Conservation (phyloP, 2,888 invertebrate genomes). For the Rhaphigaster nebulosa region DNA sequence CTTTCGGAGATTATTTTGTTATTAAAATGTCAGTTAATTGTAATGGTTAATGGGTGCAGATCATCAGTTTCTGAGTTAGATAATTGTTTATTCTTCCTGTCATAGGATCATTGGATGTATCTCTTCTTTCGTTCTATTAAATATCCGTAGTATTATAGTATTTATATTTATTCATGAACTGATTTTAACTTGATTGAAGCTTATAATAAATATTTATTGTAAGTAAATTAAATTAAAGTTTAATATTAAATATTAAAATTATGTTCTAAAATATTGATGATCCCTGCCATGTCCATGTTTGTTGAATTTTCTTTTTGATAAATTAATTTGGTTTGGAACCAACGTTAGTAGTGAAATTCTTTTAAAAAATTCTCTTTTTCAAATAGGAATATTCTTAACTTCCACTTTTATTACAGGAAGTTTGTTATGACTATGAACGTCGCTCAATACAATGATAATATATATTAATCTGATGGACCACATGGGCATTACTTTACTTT, state of each 20-base stretch:
- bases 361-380: too few species aligned
- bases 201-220: too few species aligned
- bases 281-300: too few species aligned
- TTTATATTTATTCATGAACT: neutral
- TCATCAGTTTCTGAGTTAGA: neutral
- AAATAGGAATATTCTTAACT: too few species aligned
- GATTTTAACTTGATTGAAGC: neutral
- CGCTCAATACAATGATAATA: neutral
- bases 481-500: too few species aligned
- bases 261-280: too few species aligned
- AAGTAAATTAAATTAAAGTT: too few species aligned
- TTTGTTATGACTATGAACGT: neutral
- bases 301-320: neutral
- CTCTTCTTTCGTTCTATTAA: neutral
- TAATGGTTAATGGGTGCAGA: neutral
- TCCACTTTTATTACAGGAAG: too few species aligned
- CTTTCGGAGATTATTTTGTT: neutral
- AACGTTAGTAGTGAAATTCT: too few species aligned
- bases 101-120: too few species aligned
- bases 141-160: neutral
- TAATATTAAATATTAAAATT: too few species aligned
- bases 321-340: neutral
- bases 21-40: neutral
- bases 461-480: too few species aligned
- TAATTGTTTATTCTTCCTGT: neutral